A percentile compares a stretch with the other conserved stretches of the same genome.
Conservation (phyloP, 2,113 vertebrate genomes). For the Orcinus orca region DNA sequence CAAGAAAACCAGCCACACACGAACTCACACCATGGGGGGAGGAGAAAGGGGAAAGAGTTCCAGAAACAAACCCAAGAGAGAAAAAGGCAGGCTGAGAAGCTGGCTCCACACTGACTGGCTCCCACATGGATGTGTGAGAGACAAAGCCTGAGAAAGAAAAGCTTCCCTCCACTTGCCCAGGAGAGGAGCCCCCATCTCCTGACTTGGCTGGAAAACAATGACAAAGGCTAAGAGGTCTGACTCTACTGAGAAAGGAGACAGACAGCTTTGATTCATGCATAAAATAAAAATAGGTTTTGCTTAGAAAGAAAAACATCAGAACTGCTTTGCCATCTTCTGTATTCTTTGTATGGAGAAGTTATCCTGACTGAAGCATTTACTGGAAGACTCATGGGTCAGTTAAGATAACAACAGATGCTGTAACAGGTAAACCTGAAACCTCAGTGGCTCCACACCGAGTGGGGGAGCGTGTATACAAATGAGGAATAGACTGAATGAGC, state of each 20-base stretch:
- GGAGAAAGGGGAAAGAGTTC: conserved; percentile 26
- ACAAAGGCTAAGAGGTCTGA: background rate
- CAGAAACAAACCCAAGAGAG: conserved; percentile 61
- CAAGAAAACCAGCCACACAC: conserved; percentile 77
- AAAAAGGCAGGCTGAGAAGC: conserved; percentile 41
- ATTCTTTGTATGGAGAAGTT: background rate
- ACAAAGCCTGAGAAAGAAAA: conserved; percentile 27
- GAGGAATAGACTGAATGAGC: background rate
- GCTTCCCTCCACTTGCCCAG: background rate
- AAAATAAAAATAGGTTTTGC: background rate
- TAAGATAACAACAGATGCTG: background rate
- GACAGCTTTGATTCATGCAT: background rate
- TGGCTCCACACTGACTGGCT: conserved; percentile 49
- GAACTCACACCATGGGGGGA: conserved; percentile 66
- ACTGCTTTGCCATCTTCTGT: background rate
- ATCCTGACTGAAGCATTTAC: background rate
- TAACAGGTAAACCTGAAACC: background rate
- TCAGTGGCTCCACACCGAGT: background rate
- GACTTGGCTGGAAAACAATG: background rate
- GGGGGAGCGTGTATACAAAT: background rate
- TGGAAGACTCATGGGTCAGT: background rate
- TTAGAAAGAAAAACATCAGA: background rate
- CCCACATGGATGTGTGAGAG: background rate
- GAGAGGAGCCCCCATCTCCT: background rate
- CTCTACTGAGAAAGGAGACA: background rate